These are phyloP conservation scores for Carlito syrichta DNA, from an alignment of 2,113 vertebrate genomes.

Conservation along the genomic window DNA sequence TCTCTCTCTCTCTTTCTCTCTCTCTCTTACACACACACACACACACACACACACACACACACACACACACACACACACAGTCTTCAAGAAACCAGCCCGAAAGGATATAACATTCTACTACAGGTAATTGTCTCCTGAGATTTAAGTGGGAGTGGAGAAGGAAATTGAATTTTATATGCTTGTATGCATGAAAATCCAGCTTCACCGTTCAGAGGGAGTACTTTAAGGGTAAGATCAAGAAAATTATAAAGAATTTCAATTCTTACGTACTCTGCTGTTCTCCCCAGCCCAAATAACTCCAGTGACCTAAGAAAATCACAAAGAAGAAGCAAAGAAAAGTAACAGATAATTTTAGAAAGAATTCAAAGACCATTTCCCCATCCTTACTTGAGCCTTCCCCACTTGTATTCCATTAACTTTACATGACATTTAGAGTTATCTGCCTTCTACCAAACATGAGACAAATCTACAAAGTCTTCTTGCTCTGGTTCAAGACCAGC, in stretches of 20 bases:
- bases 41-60: not conserved
- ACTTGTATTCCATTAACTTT: conserved; percentile 30
- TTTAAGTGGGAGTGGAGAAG: not conserved
- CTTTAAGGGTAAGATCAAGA: conserved; percentile 72
- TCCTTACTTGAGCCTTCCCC: not conserved
- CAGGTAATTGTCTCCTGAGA: conserved; percentile 5
- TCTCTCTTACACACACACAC: not conserved
- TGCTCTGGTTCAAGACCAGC: too few species aligned
- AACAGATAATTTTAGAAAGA: conserved; percentile 78
- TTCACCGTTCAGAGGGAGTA: conserved; percentile 56
- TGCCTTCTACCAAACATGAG: not conserved
- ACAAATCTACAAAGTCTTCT: not conserved
- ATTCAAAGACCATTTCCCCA: conserved; percentile 60
- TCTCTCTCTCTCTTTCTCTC: not conserved
- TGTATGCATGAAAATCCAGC: conserved; percentile 81
- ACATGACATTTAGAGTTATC: not conserved
- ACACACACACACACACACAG: not conserved
- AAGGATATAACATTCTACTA: not conserved
- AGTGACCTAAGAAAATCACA: conserved; percentile 93
- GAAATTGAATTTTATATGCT: not conserved
- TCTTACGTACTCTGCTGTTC: conserved; percentile 95
- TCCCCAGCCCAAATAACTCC: conserved; percentile 98
- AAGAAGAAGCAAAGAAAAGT: conserved; percentile 83
- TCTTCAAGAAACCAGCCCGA: not conserved
- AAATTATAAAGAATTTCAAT: conserved; percentile 77